Evolutionary conservation across 2,797 vertebrate genomes (phyloP).

Genomic region (Hippopotamyrus pictus): DNA sequence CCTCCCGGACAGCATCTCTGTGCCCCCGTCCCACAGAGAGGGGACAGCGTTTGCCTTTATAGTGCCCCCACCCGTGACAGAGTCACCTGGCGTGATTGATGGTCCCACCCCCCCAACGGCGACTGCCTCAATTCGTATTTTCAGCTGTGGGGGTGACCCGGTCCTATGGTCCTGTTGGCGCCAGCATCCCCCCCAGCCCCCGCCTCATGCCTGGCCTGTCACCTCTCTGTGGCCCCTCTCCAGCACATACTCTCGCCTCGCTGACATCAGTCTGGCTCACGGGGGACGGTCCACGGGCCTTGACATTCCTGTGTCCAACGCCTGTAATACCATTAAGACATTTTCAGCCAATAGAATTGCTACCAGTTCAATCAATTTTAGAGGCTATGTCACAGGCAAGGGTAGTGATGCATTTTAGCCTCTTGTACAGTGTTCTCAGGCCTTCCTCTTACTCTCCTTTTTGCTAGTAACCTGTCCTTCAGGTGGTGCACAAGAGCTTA

Average conservation of each 20-base stretch:
- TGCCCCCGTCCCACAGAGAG: background rate
- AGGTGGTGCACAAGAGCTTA: slow-evolving; percentile 77
- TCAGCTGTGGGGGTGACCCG: slow-evolving; percentile 55
- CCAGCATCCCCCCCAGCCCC: slow-evolving; percentile 44
- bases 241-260: background rate
- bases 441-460: background rate
- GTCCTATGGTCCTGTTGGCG: slow-evolving; percentile 54
- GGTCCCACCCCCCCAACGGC: slow-evolving; percentile 60
- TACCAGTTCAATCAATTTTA: background rate
- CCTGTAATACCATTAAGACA: background rate
- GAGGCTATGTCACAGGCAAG: background rate
- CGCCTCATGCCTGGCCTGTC: background rate
- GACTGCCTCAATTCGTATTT: slow-evolving; percentile 54
- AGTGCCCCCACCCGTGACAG: background rate
- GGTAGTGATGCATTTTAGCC: background rate
- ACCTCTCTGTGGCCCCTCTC: background rate
- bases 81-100: slow-evolving; percentile 54
- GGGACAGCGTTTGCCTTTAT: background rate
- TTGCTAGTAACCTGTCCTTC: slow-evolving; percentile 45
- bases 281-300: background rate
- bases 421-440: background rate
- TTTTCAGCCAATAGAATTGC: background rate
- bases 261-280: background rate
- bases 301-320: background rate
- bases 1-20: background rate